Percentiles rank a stretch among this genome's conserved stretches.
phyloP scores from a whole-genome alignment of 2,888 invertebrate genomes.

The Lottia gigantea region DNA sequence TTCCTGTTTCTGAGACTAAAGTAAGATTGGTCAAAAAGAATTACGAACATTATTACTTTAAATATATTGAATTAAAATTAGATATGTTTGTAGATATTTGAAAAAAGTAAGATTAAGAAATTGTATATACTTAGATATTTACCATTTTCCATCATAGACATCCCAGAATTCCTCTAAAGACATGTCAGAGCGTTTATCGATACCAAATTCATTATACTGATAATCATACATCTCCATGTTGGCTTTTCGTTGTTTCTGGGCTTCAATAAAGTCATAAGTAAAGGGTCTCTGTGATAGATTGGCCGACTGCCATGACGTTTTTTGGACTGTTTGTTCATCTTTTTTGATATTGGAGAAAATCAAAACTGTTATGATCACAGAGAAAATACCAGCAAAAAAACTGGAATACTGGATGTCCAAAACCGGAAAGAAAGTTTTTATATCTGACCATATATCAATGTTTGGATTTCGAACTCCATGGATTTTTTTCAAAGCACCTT shows the following conservation, averaged over 20 bases:
- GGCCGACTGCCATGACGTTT: slow-evolving; percentile 6
- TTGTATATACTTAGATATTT: slow-evolving; percentile 19
- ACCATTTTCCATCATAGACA: slow-evolving; percentile 67
- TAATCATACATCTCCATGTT: slow-evolving; percentile 49
- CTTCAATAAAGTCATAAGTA: slow-evolving; percentile 36
- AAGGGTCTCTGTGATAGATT: slow-evolving; percentile 34
- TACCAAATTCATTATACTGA: slow-evolving; percentile 31
- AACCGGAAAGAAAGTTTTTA: slow-evolving; percentile 1
- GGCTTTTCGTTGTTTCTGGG: slow-evolving; percentile 34
- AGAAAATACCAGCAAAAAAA: neutral
- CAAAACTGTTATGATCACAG: neutral
- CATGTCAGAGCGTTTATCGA: slow-evolving; percentile 56
- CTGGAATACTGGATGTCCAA: neutral
- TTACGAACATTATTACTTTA: too few relatives aligned
- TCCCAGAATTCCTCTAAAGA: slow-evolving; percentile 62
- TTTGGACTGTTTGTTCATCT: neutral
- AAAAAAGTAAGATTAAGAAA: too few relatives aligned
- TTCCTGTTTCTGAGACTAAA: too few relatives aligned
- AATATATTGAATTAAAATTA: too few relatives aligned
- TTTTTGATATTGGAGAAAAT: neutral
- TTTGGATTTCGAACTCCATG: neutral
- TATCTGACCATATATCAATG: neutral
- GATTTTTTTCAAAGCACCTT: neutral
- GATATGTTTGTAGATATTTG: too few relatives aligned
- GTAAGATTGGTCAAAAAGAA: too few relatives aligned